phyloP scores from a whole-genome alignment of 2,888 invertebrate genomes.

The Hypselothyrea guttata region DNA sequence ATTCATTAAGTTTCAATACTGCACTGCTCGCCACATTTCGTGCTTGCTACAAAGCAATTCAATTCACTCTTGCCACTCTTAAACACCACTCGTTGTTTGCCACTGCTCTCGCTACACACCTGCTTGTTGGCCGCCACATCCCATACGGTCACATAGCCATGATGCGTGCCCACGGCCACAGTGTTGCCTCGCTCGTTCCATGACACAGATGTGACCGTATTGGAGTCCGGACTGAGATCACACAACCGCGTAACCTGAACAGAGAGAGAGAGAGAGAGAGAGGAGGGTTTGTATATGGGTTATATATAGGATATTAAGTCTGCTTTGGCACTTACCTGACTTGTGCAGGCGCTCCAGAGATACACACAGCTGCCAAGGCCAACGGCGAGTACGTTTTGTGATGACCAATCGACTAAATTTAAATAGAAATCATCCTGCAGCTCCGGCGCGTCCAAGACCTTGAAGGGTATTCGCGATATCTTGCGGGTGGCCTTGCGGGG shows the following conservation, averaged over 20 bases:
- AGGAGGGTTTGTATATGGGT: neutral
- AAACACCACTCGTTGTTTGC: neutral
- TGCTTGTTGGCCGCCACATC: constrained; percentile 97
- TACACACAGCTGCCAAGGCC: constrained; percentile 99
- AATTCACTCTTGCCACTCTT: no score
- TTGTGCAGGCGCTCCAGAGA: constrained; percentile 99
- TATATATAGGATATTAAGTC: no score
- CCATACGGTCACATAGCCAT: constrained; percentile 99
- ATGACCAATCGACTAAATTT: constrained; percentile 99
- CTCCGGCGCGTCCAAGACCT: constrained; percentile 84
- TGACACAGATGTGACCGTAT: constrained; percentile 98
- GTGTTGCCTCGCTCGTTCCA: constrained; percentile 99
- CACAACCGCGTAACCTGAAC: constrained; percentile 93
- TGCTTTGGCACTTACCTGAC: constrained; percentile 87
- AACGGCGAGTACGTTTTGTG: constrained; percentile 98
- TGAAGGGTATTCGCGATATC: constrained; percentile 99
- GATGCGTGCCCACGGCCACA: constrained; percentile 98
- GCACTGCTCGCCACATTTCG: no score
- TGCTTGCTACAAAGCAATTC: no score
- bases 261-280: neutral
- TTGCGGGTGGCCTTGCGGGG: constrained; percentile 99
- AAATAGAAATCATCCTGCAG: constrained; percentile 98
- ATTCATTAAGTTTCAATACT: no score
- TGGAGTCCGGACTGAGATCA: constrained; percentile 95
- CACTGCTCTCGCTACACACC: constrained; percentile 79